Evolutionary conservation across 2,888 invertebrate species (phyloP), one percentile per base, ranked within the genome.

Genomic region (Aphidoletes aphidimyza): DNA sequence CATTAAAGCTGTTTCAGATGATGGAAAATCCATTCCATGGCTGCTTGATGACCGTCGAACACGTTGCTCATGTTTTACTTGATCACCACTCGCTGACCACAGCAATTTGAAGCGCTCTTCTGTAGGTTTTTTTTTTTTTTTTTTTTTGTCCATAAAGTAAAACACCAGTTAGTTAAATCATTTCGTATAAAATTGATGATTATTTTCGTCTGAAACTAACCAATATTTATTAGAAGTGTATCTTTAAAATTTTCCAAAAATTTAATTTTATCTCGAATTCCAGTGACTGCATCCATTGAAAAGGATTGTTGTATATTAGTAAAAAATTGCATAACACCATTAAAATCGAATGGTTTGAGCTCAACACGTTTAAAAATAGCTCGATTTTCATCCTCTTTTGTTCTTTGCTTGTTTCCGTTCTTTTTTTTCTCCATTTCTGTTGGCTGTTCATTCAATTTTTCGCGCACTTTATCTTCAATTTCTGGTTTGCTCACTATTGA

Each of bases 1-100:
- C 92, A 96, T 93, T 84, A 96, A 90, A 0, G 96, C 94, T 83
- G 95, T 94, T 90, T 96, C 96, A 5, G 94, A 92, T 0, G 96
- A 95, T 17, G 96, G 95, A 89, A 96, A 95, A 86, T 94, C 94
- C 87, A 95, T 91, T 86, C 92, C 92, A 0, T 93, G 91, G 14
- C 93, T 91, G 36, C 90, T 89, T 88, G 83, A 86, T 87, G 85
- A 54, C 87, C 89, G 49, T 83, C 5, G 86, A 86, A 49, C 86
- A 85, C 37, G 88, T 85, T 37, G 87, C 86, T 45, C 2, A 14
- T 45, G 45, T 26, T 84, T 78, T 85, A 11, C 78, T 83, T 83
- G 69, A 84, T 26, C 2, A 49, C 8, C 14, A 81, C 78, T 85
- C n/a, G 85, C 69, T 3, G 92, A 91, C 91, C 92, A 92, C 1